phyloP scores from a whole-genome alignment of 2,888 invertebrate species.

The Fragum sueziense region DNA sequence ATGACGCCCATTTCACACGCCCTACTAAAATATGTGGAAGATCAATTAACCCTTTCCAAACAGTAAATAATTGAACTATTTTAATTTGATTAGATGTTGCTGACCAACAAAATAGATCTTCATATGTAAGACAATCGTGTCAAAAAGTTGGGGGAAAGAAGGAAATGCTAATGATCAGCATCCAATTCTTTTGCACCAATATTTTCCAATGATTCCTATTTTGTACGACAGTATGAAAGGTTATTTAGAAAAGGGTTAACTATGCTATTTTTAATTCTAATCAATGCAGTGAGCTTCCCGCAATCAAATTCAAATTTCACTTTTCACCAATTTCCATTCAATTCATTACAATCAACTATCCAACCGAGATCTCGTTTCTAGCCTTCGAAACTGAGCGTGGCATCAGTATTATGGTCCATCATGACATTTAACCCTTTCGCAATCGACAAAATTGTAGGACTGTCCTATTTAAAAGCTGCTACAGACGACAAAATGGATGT shows the following conservation, averaged over 20 bases:
- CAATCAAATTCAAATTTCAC: constrained; percentile 25
- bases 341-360: constrained; percentile 1
- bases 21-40: not conserved
- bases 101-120: too few species aligned
- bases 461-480: too few species aligned
- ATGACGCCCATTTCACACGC: not conserved
- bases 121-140: not conserved
- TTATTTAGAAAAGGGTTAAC: not conserved
- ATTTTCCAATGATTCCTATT: not conserved
- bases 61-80: not conserved
- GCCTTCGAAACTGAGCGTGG: not conserved
- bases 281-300: constrained; percentile 1
- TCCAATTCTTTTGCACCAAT: not conserved
- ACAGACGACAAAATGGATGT: too few species aligned
- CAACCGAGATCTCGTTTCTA: constrained; percentile 5
- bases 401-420: not conserved
- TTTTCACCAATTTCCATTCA: constrained; percentile 20
- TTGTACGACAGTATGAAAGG: not conserved
- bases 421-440: too few species aligned
- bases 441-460: too few species aligned
- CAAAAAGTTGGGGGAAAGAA: not conserved
- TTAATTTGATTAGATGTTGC: too few species aligned
- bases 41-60: not conserved
- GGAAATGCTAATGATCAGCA: not conserved
- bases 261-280: constrained; percentile 8